These are phyloP conservation scores for Meteorus cinctellus DNA, from an alignment of 2,888 invertebrate genomes.

Conservation along the genomic window DNA sequence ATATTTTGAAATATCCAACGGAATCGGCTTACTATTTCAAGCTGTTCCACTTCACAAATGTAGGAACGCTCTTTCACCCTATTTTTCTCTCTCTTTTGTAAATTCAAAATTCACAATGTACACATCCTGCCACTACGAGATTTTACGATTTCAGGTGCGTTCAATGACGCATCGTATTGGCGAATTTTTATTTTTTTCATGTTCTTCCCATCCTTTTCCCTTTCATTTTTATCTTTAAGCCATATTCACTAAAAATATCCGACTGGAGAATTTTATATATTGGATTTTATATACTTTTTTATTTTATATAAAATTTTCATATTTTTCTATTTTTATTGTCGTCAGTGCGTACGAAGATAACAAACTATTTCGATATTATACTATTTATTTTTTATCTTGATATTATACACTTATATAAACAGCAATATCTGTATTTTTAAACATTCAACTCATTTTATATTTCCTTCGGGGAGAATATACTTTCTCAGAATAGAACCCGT, in stretches of 20 bases:
- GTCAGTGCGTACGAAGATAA: not conserved
- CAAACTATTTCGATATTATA: not conserved
- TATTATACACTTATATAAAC: not conserved
- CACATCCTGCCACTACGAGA: not conserved
- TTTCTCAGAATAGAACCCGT: not conserved
- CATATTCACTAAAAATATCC: not conserved
- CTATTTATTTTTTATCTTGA: not conserved
- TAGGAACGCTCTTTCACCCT: not conserved
- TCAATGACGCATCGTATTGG: conserved; percentile 13
- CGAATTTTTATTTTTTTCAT: conserved; percentile 1
- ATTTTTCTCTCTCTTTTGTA: not conserved
- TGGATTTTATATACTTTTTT: conserved; percentile 1
- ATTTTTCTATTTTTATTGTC: not conserved
- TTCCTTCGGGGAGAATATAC: not conserved
- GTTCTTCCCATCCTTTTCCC: not conserved
- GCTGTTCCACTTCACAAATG: conserved; percentile 2
- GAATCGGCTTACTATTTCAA: conserved; percentile 3
- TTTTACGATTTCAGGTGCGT: conserved; percentile 10
- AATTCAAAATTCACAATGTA: not conserved
- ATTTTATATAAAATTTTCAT: not conserved
- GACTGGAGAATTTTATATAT: not conserved
- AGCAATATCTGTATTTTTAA: not conserved
- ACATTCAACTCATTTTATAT: not conserved
- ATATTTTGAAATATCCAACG: not conserved
- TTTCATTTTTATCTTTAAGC: not conserved